A percentile compares a stretch with the other conserved stretches of the same genome.
These are phyloP conservation scores for Euleptes europaea DNA, from an alignment of 2,113 vertebrate genomes.

Conservation along the genomic window DNA sequence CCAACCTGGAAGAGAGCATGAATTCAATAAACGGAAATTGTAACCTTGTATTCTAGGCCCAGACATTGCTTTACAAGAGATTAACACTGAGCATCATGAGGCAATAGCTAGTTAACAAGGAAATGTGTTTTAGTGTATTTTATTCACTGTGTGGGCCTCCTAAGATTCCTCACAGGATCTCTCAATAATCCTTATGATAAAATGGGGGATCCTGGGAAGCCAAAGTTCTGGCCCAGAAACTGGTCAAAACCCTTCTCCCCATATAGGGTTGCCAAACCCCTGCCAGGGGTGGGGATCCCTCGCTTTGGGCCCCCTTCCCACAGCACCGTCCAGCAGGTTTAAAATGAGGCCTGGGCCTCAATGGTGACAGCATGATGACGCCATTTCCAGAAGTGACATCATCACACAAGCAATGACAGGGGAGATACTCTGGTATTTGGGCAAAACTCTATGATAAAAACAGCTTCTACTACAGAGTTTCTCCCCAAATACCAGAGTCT, in stretches of 20 bases:
- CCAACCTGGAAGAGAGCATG: conserved; percentile 79
- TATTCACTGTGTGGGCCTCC: neutral
- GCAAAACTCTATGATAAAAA: too few species aligned
- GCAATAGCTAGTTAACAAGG: neutral
- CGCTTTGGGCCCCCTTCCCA: too few species aligned
- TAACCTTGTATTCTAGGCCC: neutral
- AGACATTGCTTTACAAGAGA: neutral
- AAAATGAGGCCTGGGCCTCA: too few species aligned
- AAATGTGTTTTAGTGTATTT: neutral
- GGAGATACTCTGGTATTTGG: too few species aligned
- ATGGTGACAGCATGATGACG: too few species aligned
- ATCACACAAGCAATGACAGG: too few species aligned
- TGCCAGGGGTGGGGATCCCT: too few species aligned
- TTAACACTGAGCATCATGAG: neutral
- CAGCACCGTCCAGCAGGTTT: too few species aligned
- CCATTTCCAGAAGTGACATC: too few species aligned
- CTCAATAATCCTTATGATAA: neutral
- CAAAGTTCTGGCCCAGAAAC: neutral
- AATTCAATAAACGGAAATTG: neutral
- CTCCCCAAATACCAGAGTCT: too few species aligned
- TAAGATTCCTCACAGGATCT: neutral
- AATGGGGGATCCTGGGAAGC: neutral
- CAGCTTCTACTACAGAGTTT: too few species aligned
- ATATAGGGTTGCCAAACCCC: too few species aligned
- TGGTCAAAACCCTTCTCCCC: neutral